Conservation (phyloP, 30 jellyfish, hydroid and myxozoan genomes). For the Hydractinia echinata region DNA sequence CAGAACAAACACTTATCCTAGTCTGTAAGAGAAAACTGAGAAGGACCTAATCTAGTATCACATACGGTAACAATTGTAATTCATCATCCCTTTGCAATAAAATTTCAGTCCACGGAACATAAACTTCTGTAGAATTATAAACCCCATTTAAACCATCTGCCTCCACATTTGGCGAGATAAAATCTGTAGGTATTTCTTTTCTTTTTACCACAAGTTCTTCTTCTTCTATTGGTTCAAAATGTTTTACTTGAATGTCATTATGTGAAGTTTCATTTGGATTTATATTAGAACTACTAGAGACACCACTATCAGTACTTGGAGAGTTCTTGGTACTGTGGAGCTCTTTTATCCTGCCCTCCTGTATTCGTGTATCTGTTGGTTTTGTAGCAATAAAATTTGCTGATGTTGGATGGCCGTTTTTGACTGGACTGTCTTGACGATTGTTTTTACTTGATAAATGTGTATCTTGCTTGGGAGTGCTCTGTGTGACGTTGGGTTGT, state of each 20-base stretch:
- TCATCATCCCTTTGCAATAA: constrained; percentile 41
- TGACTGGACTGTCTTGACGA: not conserved
- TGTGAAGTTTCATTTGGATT: not conserved
- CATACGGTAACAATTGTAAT: constrained; percentile 64
- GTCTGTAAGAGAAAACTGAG: not conserved
- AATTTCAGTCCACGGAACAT: constrained; percentile 76
- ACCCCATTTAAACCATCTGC: constrained; percentile 94
- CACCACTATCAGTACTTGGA: not conserved
- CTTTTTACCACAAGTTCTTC: constrained; percentile 70
- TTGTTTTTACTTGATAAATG: constrained; percentile 27
- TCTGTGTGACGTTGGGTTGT: not conserved
- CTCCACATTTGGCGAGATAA: constrained; percentile 35
- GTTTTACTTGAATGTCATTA: not conserved
- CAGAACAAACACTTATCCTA: too few relatives aligned
- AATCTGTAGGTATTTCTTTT: constrained; percentile 38
- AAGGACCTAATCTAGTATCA: constrained; percentile 41
- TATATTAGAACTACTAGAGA: not conserved
- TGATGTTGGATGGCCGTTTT: not conserved
- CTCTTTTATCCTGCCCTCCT: constrained; percentile 26
- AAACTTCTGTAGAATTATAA: constrained; percentile 43
- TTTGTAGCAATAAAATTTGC: not conserved
- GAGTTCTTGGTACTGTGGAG: not conserved
- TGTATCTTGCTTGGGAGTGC: not conserved
- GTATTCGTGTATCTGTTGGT: constrained; percentile 21
- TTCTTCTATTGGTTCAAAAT: constrained; percentile 46